Evolutionary conservation across 2,113 vertebrate species (phyloP), one percentile per base, ranked within the genome.

Genomic region (Paracanthobrama guichenoti): DNA sequence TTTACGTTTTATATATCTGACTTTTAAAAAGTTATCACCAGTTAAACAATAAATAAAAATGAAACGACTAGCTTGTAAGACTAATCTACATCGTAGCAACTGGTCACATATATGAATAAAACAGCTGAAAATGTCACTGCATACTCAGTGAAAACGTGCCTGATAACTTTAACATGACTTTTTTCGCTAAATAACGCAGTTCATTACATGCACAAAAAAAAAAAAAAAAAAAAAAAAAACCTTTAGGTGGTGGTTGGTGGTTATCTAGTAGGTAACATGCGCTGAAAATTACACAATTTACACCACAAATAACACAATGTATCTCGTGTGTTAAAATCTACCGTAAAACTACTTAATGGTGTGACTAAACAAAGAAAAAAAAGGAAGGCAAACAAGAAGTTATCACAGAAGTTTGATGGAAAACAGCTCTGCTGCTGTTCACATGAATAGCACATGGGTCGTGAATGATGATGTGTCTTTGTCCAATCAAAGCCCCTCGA

Each of bases 391-490:
- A 69, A 1, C 26, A 75, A 81, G 11, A 53, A 31, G 11, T 28
- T 8, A n/a, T 24, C 3, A 24, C 16, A 35, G 24, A 39, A 20
- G n/a, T 48, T 81, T 73, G 12, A 31, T 26, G 18, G 53, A 89
- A 87, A 92, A 92, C 84, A 89, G 69, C 59, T 42, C 55, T 24
- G 35, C 6, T 2, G 60, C 81, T 60, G 89, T 85, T 86, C 91
- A 89, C 92, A 92, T 91, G 93, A 75, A 67, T 24, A 72, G 82
- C 92, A 83, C 93, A 90, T 95, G 94, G 87, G 9, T 89, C 87
- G 87, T 81, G 91, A 91, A 90, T 94, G 94, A 90, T 83, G 13
- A 89, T n/a, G 31, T 4, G 4, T 3, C 1, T 13, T 28, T 5
- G 74, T 18, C 94, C 93, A 94, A 95, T 94, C 89, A 90, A 62